phyloP scores from a whole-genome alignment of 1,140 invertebrate species.

The Globodera ellingtonae region DNA sequence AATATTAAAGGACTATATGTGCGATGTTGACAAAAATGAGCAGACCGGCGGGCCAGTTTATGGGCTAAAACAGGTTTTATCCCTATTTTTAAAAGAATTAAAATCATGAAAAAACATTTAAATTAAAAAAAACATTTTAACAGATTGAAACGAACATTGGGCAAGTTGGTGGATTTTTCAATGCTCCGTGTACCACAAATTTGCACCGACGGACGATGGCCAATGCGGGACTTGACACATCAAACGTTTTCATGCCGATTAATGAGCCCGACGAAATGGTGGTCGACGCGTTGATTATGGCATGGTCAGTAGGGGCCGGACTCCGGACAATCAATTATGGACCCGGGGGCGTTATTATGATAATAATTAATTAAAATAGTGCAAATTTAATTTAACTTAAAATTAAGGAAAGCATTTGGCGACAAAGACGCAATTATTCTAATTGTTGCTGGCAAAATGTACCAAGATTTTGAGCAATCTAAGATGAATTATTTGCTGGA shows the following conservation, averaged over 20 bases:
- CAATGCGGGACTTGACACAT: background rate
- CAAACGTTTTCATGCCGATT: background rate
- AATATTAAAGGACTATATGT: background rate
- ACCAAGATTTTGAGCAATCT: background rate
- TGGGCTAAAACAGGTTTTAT: background rate
- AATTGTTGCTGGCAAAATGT: background rate
- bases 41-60: background rate
- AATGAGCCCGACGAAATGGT: background rate
- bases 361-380: no score
- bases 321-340: no score
- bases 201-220: background rate
- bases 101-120: background rate
- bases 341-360: background rate
- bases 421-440: constrained; percentile 1
- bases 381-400: no score
- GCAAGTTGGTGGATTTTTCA: background rate
- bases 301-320: background rate
- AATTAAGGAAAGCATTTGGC: background rate
- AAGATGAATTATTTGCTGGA: background rate
- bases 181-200: background rate
- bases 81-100: no score
- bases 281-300: background rate
- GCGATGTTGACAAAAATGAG: background rate
- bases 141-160: background rate
- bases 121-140: background rate